Evolutionary conservation across 2,888 invertebrate genomes (phyloP).

Genomic region (Cheilosia vernalis): DNA sequence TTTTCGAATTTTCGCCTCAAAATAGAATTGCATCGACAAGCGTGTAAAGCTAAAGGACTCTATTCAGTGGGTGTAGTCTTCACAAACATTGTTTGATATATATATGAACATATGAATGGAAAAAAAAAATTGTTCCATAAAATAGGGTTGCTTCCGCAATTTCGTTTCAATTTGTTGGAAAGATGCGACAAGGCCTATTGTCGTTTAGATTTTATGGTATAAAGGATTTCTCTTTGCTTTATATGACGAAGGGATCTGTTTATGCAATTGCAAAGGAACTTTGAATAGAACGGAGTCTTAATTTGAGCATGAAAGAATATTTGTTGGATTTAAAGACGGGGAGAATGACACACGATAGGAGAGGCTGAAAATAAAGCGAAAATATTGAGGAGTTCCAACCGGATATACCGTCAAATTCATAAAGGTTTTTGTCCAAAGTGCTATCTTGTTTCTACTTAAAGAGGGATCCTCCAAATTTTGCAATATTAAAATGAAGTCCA

Average conservation of each 20-base stretch:
- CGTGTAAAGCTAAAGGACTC: slow-evolving; percentile 22
- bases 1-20: slow-evolving; percentile 46
- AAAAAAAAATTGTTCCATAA: neutral
- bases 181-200: slow-evolving; percentile 20
- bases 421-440: too few species aligned
- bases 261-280: neutral
- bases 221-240: neutral
- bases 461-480: too few species aligned
- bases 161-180: slow-evolving; percentile 25
- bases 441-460: too few species aligned
- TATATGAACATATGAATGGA: neutral
- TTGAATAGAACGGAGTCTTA: neutral
- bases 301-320: too few species aligned
- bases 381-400: too few species aligned
- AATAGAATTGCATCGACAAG: slow-evolving; percentile 6
- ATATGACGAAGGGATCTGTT: neutral
- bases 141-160: slow-evolving; percentile 45
- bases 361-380: too few species aligned
- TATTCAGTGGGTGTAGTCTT: slow-evolving; percentile 15
- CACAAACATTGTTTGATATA: neutral
- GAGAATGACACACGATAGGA: too few species aligned
- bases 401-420: too few species aligned
- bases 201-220: slow-evolving; percentile 10
- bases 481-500: too few species aligned
- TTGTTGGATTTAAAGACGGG: too few species aligned